phyloP scores from a whole-genome alignment of 2,797 vertebrate species.

The Philypnodon macrostomus region DNA sequence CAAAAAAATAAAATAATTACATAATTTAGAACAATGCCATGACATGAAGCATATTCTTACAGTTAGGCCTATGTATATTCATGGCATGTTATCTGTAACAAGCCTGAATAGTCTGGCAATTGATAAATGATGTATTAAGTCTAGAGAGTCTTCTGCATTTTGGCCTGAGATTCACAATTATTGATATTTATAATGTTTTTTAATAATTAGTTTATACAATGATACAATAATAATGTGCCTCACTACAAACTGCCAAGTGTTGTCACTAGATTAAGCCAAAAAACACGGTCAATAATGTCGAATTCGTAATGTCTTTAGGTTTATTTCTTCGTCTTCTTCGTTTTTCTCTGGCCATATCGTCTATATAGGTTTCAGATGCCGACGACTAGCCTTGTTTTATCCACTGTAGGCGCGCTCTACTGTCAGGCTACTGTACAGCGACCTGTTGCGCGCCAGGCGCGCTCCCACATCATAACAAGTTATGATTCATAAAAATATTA shows the following conservation, averaged over 20 bases:
- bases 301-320: neutral
- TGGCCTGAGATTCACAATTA: too few species aligned
- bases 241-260: neutral
- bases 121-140: too few species aligned
- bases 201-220: too few species aligned
- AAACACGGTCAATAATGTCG: neutral
- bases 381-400: slow-evolving; percentile 43
- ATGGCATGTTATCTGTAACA: slow-evolving; percentile 30
- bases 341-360: slow-evolving; percentile 60
- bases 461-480: slow-evolving; percentile 82
- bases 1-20: too few species aligned
- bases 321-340: neutral
- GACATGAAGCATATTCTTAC: too few species aligned
- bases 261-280: neutral
- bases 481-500: slow-evolving; percentile 84
- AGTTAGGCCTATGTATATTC: too few species aligned
- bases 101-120: neutral
- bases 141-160: too few species aligned
- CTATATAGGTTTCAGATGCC: slow-evolving; percentile 29
- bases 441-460: slow-evolving; percentile 80
- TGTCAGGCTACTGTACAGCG: slow-evolving; percentile 76
- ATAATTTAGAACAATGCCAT: neutral
- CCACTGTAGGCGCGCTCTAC: slow-evolving; percentile 57
- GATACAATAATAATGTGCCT: too few species aligned
- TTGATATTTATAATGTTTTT: too few species aligned